These are phyloP conservation scores for Acinonyx jubatus DNA, from an alignment of 2,113 vertebrate genomes.

Conservation along the genomic window DNA sequence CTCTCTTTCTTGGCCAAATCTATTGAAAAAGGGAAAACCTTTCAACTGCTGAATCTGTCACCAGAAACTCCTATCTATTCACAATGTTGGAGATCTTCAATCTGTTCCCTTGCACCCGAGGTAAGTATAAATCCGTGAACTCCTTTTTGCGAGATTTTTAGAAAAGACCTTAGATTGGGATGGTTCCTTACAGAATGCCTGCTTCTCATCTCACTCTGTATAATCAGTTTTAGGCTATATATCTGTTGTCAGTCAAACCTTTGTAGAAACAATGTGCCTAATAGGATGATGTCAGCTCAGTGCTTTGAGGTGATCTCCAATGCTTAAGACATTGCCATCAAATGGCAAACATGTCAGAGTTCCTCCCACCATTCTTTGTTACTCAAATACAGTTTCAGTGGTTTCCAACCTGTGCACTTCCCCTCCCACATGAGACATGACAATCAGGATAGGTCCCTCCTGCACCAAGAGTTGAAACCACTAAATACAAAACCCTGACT, in stretches of 20 bases:
- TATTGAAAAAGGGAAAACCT: neutral
- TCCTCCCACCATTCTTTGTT: neutral
- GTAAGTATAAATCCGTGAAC: neutral
- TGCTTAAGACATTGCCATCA: neutral
- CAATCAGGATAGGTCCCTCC: neutral
- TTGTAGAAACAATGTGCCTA: neutral
- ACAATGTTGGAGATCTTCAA: neutral
- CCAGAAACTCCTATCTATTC: neutral
- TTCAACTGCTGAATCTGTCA: neutral
- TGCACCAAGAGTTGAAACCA: neutral
- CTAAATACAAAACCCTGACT: neutral
- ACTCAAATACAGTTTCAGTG: neutral
- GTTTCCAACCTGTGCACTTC: neutral
- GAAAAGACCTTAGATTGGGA: neutral
- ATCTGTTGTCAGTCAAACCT: neutral
- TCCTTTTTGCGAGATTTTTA: neutral
- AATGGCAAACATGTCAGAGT: neutral
- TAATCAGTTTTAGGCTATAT: neutral
- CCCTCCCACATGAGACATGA: neutral
- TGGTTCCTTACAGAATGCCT: neutral
- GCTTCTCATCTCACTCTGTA: neutral
- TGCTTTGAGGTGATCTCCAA: neutral
- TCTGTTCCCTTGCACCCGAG: neutral
- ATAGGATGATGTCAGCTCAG: neutral
- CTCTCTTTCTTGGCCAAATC: neutral